phyloP scores from a whole-genome alignment of 2,888 invertebrate species.

The Steinernema scapterisci region DNA sequence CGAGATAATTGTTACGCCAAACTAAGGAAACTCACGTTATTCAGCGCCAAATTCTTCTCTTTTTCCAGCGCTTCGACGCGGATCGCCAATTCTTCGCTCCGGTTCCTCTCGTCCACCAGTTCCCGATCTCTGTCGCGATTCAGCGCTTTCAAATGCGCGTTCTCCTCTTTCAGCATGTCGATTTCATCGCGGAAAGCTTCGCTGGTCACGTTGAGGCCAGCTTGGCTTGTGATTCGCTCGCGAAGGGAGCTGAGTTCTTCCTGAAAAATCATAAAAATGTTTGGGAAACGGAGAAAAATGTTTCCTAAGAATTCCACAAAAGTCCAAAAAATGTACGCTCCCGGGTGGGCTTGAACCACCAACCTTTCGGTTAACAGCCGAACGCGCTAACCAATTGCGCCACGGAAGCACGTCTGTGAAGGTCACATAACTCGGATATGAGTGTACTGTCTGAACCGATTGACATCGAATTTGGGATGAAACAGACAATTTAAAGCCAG shows the following conservation, averaged over 20 bases:
- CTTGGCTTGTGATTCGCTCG: slow-evolving; percentile 56
- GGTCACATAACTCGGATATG: too few relatives aligned
- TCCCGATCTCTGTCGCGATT: slow-evolving; percentile 62
- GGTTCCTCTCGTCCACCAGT: slow-evolving; percentile 61
- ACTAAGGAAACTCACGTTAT: slow-evolving; percentile 47
- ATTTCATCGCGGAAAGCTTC: slow-evolving; percentile 61
- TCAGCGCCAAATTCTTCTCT: slow-evolving; percentile 53
- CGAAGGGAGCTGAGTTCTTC: slow-evolving; percentile 58
- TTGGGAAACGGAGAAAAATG: neutral
- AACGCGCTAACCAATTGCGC: slow-evolving; percentile 61
- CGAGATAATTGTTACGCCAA: neutral
- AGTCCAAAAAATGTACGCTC: slow-evolving; percentile 41
- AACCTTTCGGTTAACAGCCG: slow-evolving; percentile 67
- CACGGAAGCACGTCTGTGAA: slow-evolving; percentile 35
- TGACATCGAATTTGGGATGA: too few relatives aligned
- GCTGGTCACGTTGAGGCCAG: slow-evolving; percentile 46
- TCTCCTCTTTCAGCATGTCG: slow-evolving; percentile 63
- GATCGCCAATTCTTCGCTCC: slow-evolving; percentile 55
- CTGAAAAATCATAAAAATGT: slow-evolving; percentile 40
- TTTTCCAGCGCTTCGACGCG: slow-evolving; percentile 52
- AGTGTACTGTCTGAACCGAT: too few relatives aligned
- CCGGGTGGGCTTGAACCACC: slow-evolving; percentile 65
- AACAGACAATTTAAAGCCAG: too few relatives aligned
- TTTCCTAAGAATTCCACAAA: too few relatives aligned
- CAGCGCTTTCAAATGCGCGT: slow-evolving; percentile 57